Conservation (phyloP, 1,140 invertebrate species). For the Micrasema minimum region DNA sequence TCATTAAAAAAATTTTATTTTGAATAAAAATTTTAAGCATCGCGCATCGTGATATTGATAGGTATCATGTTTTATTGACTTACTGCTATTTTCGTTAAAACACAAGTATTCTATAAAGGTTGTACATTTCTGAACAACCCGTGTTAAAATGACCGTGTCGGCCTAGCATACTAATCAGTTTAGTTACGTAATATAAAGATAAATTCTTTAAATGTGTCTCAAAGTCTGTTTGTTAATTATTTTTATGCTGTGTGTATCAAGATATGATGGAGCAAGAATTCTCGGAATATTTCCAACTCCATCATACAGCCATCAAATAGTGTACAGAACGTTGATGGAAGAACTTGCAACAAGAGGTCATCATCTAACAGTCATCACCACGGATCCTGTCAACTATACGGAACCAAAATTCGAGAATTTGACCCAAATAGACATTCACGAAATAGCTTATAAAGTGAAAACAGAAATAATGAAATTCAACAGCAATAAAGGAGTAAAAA, state of each 20-base stretch:
- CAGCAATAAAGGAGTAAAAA: not conserved
- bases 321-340: constrained; percentile 61
- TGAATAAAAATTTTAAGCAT: too few relatives aligned
- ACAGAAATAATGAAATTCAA: not conserved
- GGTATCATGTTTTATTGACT: too few relatives aligned
- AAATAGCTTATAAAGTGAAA: constrained; percentile 55
- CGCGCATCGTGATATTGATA: too few relatives aligned
- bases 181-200: too few relatives aligned
- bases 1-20: too few relatives aligned
- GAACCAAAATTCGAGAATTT: constrained; percentile 55
- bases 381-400: constrained; percentile 57
- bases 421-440: constrained; percentile 59
- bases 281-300: constrained; percentile 64
- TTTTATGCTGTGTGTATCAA: not conserved
- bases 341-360: constrained; percentile 64
- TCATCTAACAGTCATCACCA: constrained; percentile 60
- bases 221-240: too few relatives aligned
- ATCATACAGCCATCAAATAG: constrained; percentile 69
- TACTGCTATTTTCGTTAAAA: too few relatives aligned
- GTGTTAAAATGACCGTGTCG: too few relatives aligned
- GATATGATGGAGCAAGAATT: constrained; percentile 58
- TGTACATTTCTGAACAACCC: too few relatives aligned
- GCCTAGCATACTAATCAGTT: too few relatives aligned
- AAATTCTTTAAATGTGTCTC: too few relatives aligned
- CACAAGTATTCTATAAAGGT: too few relatives aligned